A percentile compares a stretch with the other conserved stretches of the same genome.
Evolutionary conservation across 1,140 invertebrate genomes (phyloP).

Genomic region (Apis florea): DNA sequence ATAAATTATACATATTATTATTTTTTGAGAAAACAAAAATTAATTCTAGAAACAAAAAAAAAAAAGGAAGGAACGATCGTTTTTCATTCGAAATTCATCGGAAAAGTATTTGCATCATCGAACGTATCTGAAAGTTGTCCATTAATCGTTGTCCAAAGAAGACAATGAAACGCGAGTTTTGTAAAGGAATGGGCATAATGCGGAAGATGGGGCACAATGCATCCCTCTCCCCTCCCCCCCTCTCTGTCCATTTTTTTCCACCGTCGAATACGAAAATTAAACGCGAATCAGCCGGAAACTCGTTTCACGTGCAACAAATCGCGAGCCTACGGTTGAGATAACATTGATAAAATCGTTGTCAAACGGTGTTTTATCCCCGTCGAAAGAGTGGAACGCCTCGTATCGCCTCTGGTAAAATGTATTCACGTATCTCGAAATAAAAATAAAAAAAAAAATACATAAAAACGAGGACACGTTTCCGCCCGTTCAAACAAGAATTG

Average conservation of each 20-base stretch:
- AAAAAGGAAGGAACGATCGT: background rate
- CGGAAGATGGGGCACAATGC: background rate
- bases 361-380: slow-evolving; percentile 9
- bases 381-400: background rate
- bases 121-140: background rate
- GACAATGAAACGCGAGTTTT: background rate
- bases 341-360: slow-evolving; percentile 23
- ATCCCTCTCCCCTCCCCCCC: background rate
- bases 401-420: slow-evolving; percentile 1
- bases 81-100: background rate
- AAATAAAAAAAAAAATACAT: background rate
- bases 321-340: slow-evolving; percentile 13
- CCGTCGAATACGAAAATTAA: slow-evolving; percentile 1
- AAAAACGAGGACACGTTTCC: background rate
- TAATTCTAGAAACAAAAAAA: background rate
- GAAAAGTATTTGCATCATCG: background rate
- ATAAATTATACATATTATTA: too few relatives aligned
- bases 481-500: background rate
- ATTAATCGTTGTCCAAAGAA: background rate
- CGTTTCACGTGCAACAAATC: slow-evolving; percentile 2
- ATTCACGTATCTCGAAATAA: slow-evolving; percentile 21
- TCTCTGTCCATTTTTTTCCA: background rate
- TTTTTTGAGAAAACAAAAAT: background rate
- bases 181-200: background rate
- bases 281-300: slow-evolving; percentile 2